Evolutionary conservation across 2,888 invertebrate species (phyloP).

Genomic region (Parnassius apollo): DNA sequence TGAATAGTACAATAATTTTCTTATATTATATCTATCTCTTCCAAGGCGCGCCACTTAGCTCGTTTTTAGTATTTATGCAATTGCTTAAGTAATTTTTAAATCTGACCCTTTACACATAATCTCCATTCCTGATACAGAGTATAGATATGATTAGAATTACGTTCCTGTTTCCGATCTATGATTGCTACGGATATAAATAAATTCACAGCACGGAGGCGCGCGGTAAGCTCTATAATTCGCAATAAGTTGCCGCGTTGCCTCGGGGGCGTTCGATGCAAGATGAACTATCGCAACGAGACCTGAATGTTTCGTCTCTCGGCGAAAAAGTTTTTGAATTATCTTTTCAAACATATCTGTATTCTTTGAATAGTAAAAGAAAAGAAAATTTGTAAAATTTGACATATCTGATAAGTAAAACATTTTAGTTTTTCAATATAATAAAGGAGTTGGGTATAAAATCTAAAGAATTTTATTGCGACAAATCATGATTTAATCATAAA

Average conservation of each 20-base stretch:
- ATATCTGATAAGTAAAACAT: no score
- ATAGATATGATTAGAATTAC: constrained; percentile 1
- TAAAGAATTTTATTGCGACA: no score
- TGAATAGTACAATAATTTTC: no score
- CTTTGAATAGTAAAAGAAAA: neutral
- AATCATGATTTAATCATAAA: no score
- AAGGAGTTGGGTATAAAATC: no score
- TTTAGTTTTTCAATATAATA: no score
- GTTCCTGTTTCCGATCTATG: constrained; percentile 6
- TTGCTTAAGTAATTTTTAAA: no score
- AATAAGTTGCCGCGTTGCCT: constrained; percentile 21
- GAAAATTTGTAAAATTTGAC: neutral
- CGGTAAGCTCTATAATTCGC: constrained; percentile 25
- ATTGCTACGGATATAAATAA: constrained; percentile 20
- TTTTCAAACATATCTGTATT: constrained; percentile 7
- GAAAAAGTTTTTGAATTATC: constrained; percentile 10
- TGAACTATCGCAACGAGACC: constrained; percentile 24
- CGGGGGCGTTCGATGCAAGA: constrained; percentile 14
- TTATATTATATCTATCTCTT: no score
- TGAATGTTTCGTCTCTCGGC: constrained; percentile 15
- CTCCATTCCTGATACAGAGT: neutral
- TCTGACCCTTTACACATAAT: no score
- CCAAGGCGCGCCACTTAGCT: no score
- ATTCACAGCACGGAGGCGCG: constrained; percentile 21
- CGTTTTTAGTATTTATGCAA: no score